These are phyloP conservation scores for Typhlichthys subterraneus DNA, from an alignment of 2,797 vertebrate species.

Conservation along the genomic window DNA sequence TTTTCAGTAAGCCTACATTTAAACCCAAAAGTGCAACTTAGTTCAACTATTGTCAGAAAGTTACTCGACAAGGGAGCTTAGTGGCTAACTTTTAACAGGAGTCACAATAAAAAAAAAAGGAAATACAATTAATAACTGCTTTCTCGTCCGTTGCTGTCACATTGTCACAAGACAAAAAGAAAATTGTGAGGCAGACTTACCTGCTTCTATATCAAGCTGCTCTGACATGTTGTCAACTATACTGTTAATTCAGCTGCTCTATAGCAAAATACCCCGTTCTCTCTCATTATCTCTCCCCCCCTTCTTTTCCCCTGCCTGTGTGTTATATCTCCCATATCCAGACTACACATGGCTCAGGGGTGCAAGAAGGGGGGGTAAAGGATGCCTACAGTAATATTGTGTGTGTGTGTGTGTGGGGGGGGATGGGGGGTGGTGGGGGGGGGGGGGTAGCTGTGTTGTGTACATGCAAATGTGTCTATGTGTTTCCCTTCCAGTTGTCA, in stretches of 20 bases:
- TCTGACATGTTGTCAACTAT: conserved; percentile 53
- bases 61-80: not conserved
- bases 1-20: conserved; percentile 48
- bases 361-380: conserved; percentile 33
- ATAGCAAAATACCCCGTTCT: conserved; percentile 53
- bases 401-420: conserved; percentile 18
- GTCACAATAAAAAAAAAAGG: not conserved
- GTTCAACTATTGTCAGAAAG: conserved; percentile 33
- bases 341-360: conserved; percentile 70
- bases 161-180: conserved; percentile 12
- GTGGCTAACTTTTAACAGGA: not conserved
- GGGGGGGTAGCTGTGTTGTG: not conserved
- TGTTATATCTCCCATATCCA: conserved; percentile 72
- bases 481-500: conserved; percentile 65
- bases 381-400: not conserved
- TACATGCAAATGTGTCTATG: conserved; percentile 11
- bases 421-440: conserved; percentile 29
- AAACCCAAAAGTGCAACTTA: conserved; percentile 49
- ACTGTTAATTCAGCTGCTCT: conserved; percentile 50
- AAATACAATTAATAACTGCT: not conserved
- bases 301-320: not conserved
- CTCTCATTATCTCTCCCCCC: conserved; percentile 29
- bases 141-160: conserved; percentile 9
- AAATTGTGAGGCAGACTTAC: conserved; percentile 50
- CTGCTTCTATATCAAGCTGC: conserved; percentile 63